Conservation (phyloP, 2,888 invertebrate species). For the Strigamia crassipes region DNA sequence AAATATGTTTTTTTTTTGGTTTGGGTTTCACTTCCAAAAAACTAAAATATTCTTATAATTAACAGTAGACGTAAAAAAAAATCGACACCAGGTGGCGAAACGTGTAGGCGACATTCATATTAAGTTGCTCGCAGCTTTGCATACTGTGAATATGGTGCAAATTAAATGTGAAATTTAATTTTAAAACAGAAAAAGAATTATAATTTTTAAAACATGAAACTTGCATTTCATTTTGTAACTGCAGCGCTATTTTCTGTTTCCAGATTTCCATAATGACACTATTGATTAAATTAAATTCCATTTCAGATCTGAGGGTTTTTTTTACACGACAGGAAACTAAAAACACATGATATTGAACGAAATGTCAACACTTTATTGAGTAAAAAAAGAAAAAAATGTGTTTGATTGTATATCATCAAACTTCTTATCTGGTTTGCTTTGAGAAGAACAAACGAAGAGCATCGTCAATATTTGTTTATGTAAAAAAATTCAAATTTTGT, state of each 20-base stretch:
- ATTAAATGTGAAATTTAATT: background rate
- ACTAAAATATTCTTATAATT: background rate
- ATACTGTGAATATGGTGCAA: background rate
- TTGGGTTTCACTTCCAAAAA: background rate
- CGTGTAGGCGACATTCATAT: background rate
- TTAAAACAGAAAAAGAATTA: background rate
- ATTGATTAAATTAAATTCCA: too few relatives aligned
- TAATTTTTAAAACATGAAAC: background rate
- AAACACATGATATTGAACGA: background rate
- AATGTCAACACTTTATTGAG: background rate
- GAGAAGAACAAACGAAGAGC: conserved; percentile 5
- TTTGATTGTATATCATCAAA: conserved; percentile 8
- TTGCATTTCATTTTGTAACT: background rate
- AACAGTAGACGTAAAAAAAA: background rate
- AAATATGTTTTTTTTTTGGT: background rate
- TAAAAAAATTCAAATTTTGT: conserved; percentile 5
- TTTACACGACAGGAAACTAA: background rate
- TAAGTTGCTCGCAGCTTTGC: background rate
- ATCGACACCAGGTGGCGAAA: background rate
- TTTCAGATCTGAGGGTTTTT: too few relatives aligned
- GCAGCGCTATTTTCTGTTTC: too few relatives aligned
- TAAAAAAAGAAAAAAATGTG: background rate
- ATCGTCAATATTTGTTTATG: conserved; percentile 5
- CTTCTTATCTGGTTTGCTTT: background rate
- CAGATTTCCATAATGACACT: background rate